Evolutionary conservation across 2,888 invertebrate genomes (phyloP).

Genomic region (Hoplodrina ambigua): DNA sequence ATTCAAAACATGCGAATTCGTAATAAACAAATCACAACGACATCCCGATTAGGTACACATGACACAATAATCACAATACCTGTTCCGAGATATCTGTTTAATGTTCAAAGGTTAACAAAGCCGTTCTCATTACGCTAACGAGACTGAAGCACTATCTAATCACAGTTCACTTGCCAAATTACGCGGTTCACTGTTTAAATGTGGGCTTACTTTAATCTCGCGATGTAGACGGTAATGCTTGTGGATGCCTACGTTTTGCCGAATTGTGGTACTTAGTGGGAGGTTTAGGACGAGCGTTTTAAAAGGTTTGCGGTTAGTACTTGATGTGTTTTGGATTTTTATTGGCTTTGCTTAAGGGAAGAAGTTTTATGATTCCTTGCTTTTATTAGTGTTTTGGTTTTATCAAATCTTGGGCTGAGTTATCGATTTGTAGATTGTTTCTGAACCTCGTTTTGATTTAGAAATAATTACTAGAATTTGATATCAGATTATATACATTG

Average conservation of each 20-base stretch:
- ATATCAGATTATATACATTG: too few species aligned
- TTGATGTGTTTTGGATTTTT: slow-evolving; percentile 14
- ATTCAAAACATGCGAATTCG: slow-evolving; percentile 23
- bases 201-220: slow-evolving; percentile 86
- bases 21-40: slow-evolving; percentile 37
- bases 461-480: not conserved
- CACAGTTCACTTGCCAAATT: slow-evolving; percentile 89
- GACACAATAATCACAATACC: slow-evolving; percentile 62
- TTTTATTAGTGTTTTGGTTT: not conserved
- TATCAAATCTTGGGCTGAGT: not conserved
- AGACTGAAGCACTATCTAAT: slow-evolving; percentile 88
- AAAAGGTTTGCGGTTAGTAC: slow-evolving; percentile 29
- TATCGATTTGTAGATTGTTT: too few species aligned
- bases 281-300: slow-evolving; percentile 36
- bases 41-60: slow-evolving; percentile 45
- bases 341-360: not conserved
- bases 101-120: slow-evolving; percentile 84
- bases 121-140: slow-evolving; percentile 87
- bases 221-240: slow-evolving; percentile 76
- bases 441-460: not conserved
- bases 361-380: not conserved
- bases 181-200: slow-evolving; percentile 86
- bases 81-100: slow-evolving; percentile 72
- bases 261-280: slow-evolving; percentile 61
- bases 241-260: slow-evolving; percentile 64